phyloP scores from a whole-genome alignment of 2,888 invertebrate genomes.

The Gerris lacustris region DNA sequence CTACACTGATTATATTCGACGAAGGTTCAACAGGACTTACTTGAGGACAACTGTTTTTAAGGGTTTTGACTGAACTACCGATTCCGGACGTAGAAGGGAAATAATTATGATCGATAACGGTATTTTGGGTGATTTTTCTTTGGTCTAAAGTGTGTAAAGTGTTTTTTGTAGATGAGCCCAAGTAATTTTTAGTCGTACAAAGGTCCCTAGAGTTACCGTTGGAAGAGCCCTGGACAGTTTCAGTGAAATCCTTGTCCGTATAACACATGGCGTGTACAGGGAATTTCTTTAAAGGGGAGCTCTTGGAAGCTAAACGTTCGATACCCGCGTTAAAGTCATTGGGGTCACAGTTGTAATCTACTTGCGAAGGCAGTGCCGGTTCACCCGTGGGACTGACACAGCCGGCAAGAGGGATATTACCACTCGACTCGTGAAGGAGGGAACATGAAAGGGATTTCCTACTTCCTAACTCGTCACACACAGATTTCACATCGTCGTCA shows the following conservation, averaged over 20 bases:
- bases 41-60: neutral
- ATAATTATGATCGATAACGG: neutral
- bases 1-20: slow-evolving; percentile 6
- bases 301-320: neutral
- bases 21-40: neutral
- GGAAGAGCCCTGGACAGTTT: neutral
- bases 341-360: neutral
- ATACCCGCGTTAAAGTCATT: neutral
- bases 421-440: neutral
- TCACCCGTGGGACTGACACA: neutral
- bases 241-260: neutral
- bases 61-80: neutral
- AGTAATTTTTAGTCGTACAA: neutral
- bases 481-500: neutral
- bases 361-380: neutral
- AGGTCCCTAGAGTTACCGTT: neutral
- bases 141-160: neutral
- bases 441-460: neutral
- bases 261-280: neutral
- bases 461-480: neutral
- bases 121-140: neutral
- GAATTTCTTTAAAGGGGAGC: neutral
- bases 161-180: neutral
- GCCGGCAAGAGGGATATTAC: neutral
- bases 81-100: neutral